phyloP scores from a whole-genome alignment of 2,888 invertebrate genomes.

The Drosophila peninsularis region DNA sequence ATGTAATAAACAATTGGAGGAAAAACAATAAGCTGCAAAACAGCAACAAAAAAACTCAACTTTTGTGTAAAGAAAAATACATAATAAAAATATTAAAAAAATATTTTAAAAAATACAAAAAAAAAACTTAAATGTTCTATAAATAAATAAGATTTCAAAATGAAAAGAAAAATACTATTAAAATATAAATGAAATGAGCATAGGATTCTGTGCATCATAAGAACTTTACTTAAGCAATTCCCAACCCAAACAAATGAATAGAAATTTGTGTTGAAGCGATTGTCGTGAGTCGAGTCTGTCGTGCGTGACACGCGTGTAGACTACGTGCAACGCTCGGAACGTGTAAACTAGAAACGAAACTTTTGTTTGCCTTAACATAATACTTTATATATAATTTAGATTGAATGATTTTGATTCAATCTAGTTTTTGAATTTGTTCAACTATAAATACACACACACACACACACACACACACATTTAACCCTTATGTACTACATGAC shows the following conservation, averaged over 20 bases:
- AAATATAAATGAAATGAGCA: slow-evolving; percentile 29
- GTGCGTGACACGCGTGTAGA: slow-evolving; percentile 37
- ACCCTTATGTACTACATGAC: slow-evolving; percentile 46
- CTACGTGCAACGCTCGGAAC: slow-evolving; percentile 48
- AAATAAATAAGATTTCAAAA: slow-evolving; percentile 49
- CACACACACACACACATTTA: slow-evolving; percentile 26
- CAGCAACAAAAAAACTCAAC: slow-evolving; percentile 53
- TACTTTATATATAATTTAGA: slow-evolving; percentile 36
- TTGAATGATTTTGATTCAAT: slow-evolving; percentile 34
- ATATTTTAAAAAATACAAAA: slow-evolving; percentile 11
- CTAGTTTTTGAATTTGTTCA: slow-evolving; percentile 56
- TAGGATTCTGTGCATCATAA: slow-evolving; percentile 45
- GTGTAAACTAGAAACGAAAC: slow-evolving; percentile 83
- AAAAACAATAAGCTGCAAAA: slow-evolving; percentile 68
- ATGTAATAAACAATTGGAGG: slow-evolving; percentile 59
- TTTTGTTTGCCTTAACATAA: slow-evolving; percentile 82
- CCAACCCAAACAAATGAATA: neutral
- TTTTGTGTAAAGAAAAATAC: slow-evolving; percentile 51
- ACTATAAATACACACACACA: slow-evolving; percentile 24
- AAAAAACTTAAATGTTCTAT: slow-evolving; percentile 71
- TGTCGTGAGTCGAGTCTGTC: neutral
- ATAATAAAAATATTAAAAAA: slow-evolving; percentile 14
- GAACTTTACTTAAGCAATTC: slow-evolving; percentile 33
- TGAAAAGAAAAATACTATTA: slow-evolving; percentile 38
- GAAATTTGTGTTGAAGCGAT: slow-evolving; percentile 25